phyloP scores from a whole-genome alignment of 2,888 invertebrate species.

The Seira musarum region DNA sequence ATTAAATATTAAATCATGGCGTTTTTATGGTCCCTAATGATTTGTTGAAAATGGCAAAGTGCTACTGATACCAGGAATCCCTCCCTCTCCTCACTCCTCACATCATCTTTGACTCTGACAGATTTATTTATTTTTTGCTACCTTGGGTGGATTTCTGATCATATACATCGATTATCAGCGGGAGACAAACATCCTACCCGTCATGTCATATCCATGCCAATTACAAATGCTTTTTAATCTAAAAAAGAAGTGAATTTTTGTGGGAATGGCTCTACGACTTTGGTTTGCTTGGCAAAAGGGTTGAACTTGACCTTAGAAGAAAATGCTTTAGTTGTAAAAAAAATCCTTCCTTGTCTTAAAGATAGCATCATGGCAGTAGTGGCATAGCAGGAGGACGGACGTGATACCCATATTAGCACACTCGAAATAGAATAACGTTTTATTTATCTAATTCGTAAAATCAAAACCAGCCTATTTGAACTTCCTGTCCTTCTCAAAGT shows the following conservation, averaged over 20 bases:
- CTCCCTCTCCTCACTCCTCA: slow-evolving; percentile 4
- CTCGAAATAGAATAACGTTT: neutral
- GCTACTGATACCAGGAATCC: slow-evolving; percentile 33
- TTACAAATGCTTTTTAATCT: no score
- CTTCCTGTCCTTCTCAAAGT: no score
- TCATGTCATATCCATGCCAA: no score
- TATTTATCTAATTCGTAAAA: neutral
- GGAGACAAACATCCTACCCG: slow-evolving; percentile 51
- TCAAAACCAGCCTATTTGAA: neutral
- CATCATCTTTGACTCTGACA: neutral
- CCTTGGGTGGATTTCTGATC: slow-evolving; percentile 54
- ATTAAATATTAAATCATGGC: no score
- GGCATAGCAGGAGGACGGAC: no score
- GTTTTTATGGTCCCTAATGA: neutral
- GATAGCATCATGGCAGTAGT: neutral
- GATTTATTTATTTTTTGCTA: slow-evolving; percentile 27
- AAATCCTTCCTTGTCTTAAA: slow-evolving; percentile 52
- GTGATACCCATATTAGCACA: slow-evolving; percentile 16
- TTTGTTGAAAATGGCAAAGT: slow-evolving; percentile 18
- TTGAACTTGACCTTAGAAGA: slow-evolving; percentile 60
- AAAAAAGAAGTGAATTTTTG: slow-evolving; percentile 19
- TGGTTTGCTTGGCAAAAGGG: no score
- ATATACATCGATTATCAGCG: slow-evolving; percentile 55
- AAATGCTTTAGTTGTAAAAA: neutral
- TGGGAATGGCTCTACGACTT: slow-evolving; percentile 52